Base-by-base conservation (phyloP, 2,113 vertebrate genomes). In the Ceratotherium simum region DNA sequence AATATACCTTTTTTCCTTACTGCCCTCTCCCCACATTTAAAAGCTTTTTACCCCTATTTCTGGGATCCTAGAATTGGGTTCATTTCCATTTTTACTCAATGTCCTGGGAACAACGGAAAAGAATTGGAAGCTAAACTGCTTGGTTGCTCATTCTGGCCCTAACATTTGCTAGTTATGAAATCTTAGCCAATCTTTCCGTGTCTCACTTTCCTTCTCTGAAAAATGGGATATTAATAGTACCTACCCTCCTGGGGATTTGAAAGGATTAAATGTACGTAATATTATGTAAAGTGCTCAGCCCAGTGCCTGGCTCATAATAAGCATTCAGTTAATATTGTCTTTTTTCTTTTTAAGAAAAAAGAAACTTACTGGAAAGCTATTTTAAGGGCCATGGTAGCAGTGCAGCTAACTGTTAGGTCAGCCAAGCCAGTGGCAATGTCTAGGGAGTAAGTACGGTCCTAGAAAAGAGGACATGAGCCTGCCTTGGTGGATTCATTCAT, bases 161-260 rank as follows among this genome's bases (percentile, higher is more conserved):
- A 54, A n/a, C 42, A 85, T 79, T 69, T 80, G 8, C 33, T 90
- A 82, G 33, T 75, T 64, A 72, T 51, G 76, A 87, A 97, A 80
- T 94, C 69, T 76, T 36, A 60, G 86, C 33, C 73, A 82, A 75
- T 96, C 65, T 89, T 91, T 91, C 33, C 90, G 72, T n/a, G 11
- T 36, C 27, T 97, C 7, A 6, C 48, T 91, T 91, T 90, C 62
- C 64, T 75, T 80, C 33, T 96, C 58, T 85, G 51, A 93, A 93
- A 91, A 81, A 33, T 56, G 9, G 33, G 12, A 17, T 79, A 80
- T 92, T 84, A 92, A 80, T 21, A 76, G n/a, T 33, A 83, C 46
- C 56, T 72, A 42, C 39, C 16, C 56, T 97, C 46, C 51, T 13
- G 64, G 56, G 23, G 1, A 27, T 85, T 91, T 80, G 70, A 84